Evolutionary conservation across 2,888 invertebrate genomes (phyloP).

Genomic region (Drosophila percnosoma): DNA sequence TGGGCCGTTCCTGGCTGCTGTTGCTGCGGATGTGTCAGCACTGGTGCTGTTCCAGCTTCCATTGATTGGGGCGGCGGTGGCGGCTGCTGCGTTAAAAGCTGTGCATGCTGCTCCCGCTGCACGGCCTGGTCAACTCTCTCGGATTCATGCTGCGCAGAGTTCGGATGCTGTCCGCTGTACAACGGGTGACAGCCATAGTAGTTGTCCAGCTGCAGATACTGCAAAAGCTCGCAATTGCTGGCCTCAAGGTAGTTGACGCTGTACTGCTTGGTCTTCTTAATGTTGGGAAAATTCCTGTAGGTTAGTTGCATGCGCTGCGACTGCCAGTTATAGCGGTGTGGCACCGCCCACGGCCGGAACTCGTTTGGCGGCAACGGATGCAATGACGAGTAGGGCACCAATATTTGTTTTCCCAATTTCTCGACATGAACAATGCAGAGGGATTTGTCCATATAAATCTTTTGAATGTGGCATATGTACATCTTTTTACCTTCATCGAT

Average conservation of each 20-base stretch:
- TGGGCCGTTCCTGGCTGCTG: neutral
- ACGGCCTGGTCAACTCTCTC: neutral
- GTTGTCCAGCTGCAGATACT: slow-evolving; percentile 32
- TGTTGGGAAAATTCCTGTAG: slow-evolving; percentile 45
- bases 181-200: slow-evolving; percentile 23
- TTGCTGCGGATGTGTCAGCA: neutral
- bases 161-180: slow-evolving; percentile 3
- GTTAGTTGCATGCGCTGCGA: slow-evolving; percentile 63
- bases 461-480: slow-evolving; percentile 92
- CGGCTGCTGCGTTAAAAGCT: neutral
- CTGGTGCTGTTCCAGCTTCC: slow-evolving; percentile 5
- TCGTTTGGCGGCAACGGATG: slow-evolving; percentile 88
- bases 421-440: slow-evolving; percentile 93
- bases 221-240: slow-evolving; percentile 40
- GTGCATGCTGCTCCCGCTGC: neutral
- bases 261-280: slow-evolving; percentile 49
- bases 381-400: slow-evolving; percentile 88
- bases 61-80: slow-evolving; percentile 10
- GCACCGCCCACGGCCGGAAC: slow-evolving; percentile 89
- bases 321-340: slow-evolving; percentile 85
- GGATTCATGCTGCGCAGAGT: neutral
- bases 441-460: slow-evolving; percentile 87
- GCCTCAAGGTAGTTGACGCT: slow-evolving; percentile 55
- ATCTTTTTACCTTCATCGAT: slow-evolving; percentile 85
- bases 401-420: slow-evolving; percentile 90